phyloP scores from a whole-genome alignment of 2,888 invertebrate species.

The Gandaritis pyraliata region DNA sequence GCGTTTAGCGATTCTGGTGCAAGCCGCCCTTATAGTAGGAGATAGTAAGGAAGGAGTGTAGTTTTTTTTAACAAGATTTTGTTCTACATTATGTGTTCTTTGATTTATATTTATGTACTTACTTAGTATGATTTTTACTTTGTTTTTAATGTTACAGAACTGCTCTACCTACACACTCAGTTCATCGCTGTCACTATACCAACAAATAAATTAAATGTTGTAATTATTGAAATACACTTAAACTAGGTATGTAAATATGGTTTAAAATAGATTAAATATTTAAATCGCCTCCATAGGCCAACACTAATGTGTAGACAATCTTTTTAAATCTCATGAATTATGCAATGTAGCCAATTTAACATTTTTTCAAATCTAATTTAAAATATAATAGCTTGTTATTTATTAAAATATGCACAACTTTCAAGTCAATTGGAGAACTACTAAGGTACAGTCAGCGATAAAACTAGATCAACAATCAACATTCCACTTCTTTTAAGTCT shows the following conservation, averaged over 20 bases:
- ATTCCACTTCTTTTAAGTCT: no score
- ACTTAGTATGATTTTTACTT: no score
- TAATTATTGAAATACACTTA: conserved; percentile 18
- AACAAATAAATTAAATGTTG: conserved; percentile 1
- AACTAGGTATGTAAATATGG: conserved; percentile 11
- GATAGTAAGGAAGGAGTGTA: conserved; percentile 10
- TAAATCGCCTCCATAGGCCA: conserved; percentile 15
- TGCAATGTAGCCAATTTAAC: conserved; percentile 24
- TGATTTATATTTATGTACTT: no score
- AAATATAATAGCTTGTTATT: conserved; percentile 21
- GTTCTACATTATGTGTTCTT: no score
- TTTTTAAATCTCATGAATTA: conserved; percentile 29
- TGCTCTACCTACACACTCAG: no score
- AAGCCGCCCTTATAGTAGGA: no score
- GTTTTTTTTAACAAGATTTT: no score
- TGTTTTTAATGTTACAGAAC: no score
- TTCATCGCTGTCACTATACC: no score
- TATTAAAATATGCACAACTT: conserved; percentile 38
- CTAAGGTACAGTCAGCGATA: neutral
- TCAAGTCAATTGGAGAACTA: conserved; percentile 32
- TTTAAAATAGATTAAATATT: conserved; percentile 10
- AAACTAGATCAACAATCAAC: neutral
- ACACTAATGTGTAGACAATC: conserved; percentile 20
- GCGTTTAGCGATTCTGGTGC: no score
- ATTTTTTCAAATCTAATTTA: conserved; percentile 17